These are phyloP conservation scores for Nycticryphes semicollaris DNA, from an alignment of 2,113 vertebrate species.

Conservation along the genomic window DNA sequence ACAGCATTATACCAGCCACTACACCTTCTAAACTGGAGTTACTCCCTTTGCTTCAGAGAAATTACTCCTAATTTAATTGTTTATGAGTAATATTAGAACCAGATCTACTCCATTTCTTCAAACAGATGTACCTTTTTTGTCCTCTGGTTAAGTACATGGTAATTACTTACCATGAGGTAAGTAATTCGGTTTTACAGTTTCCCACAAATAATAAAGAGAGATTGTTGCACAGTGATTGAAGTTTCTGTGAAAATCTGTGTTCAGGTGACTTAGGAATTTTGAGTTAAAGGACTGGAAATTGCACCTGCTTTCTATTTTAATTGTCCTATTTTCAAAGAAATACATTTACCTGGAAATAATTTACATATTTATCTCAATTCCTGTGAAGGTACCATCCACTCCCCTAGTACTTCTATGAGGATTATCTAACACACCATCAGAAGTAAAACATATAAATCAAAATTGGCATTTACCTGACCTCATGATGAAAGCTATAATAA, in stretches of 20 bases:
- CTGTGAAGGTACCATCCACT: not conserved
- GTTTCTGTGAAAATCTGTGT: not conserved
- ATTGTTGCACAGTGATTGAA: not conserved
- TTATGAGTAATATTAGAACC: not conserved
- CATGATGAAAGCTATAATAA: not conserved
- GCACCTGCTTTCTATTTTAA: not conserved
- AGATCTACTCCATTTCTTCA: not conserved
- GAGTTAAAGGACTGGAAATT: not conserved
- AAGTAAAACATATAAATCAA: not conserved
- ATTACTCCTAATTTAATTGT: not conserved
- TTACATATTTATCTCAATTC: not conserved
- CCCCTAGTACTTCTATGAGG: not conserved
- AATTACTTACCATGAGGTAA: rapidly evolving
- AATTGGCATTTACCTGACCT: not conserved
- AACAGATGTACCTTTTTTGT: not conserved
- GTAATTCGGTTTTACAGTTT: not conserved
- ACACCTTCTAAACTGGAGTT: not conserved
- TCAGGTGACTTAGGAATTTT: not conserved
- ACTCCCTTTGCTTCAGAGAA: not conserved
- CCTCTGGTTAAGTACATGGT: not conserved
- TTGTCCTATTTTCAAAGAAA: not conserved
- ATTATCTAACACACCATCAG: not conserved
- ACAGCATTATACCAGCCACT: not conserved
- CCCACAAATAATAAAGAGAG: not conserved
- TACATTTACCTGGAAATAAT: not conserved